phyloP scores from a whole-genome alignment of 2,113 vertebrate species.

The Prunella fulvescens region DNA sequence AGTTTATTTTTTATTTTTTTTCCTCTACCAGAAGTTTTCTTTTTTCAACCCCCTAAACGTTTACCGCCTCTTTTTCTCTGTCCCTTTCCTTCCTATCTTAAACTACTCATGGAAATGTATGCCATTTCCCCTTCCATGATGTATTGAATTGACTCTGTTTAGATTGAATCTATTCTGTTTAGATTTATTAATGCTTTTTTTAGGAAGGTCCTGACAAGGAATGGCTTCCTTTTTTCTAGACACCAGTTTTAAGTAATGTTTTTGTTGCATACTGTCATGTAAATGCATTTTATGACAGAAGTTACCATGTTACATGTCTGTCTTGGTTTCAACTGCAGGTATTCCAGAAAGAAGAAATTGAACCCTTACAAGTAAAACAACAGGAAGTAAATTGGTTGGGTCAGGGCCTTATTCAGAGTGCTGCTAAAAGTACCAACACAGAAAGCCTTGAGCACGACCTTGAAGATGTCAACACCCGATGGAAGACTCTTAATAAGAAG shows the following conservation, averaged over 20 bases:
- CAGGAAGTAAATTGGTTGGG: slow-evolving; percentile 91
- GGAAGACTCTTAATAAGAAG: slow-evolving; percentile 98
- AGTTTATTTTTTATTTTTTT: not conserved
- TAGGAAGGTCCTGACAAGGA: not conserved
- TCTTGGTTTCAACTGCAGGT: slow-evolving; percentile 72
- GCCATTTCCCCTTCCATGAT: not conserved
- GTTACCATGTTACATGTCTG: not conserved
- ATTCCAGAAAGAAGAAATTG: slow-evolving; percentile 95
- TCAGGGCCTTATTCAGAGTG: slow-evolving; percentile 93
- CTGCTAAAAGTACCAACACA: slow-evolving; percentile 83
- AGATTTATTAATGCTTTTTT: not conserved
- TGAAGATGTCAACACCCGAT: slow-evolving; percentile 84
- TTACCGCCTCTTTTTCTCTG: not conserved
- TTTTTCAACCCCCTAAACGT: not conserved
- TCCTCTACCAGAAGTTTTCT: not conserved
- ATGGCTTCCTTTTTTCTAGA: not conserved
- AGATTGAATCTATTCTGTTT: not conserved
- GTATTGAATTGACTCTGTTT: not conserved
- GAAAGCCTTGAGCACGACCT: slow-evolving; percentile 86
- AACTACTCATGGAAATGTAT: not conserved
- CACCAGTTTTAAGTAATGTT: not conserved
- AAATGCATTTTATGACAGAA: not conserved
- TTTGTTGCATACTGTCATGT: not conserved
- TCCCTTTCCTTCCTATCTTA: not conserved
- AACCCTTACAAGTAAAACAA: slow-evolving; percentile 86